Evolutionary conservation across 2,888 invertebrate genomes (phyloP), one percentile per base, ranked within the genome.

Genomic region (Agelastica alni): DNA sequence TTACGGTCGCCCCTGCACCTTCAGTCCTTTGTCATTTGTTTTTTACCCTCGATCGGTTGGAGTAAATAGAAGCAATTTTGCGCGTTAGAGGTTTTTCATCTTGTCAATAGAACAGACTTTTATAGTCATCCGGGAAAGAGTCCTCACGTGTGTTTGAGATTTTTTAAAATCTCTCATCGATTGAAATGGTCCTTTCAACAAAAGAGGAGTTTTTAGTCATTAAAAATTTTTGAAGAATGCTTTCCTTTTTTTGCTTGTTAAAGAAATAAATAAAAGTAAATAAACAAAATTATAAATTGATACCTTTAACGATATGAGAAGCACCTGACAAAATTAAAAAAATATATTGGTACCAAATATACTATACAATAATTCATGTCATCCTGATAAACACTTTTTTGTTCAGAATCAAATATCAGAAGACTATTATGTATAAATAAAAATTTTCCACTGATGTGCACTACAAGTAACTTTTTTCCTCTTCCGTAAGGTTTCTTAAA

Each of bases 51-150:
- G 47, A 51, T 52, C 48, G 43, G 52, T 36, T 36, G 59, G 54
- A 66, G 63, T 64, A 67, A 68, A 68, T 68, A 66, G 57, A 56
- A 62, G 65, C 65, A 67, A 66, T 68, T 65, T 65, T 63, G 60
- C 49, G 55, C 62, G 63, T 66, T 60, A 59, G 56, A 48, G 62
- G 67, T 70, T 70, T 67, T 69, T 69, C 65, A 68, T 68, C 62
- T 62, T 66, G 64, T 59, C 62, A 54, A 54, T 54, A 54, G 48
- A 49, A 53, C 44, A 53, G 58, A 54, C 41, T 49, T 49, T 49
- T 49, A 49, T 49, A 41, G 49, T 42, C 49, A 49, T 22, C 41
- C 22, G 41, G 32, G 39, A 41, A 49, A 42, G 49, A 49, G 49
- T 41, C 48, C 39, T 41, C 37, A 18, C 49, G 41, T 49, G 41